These are phyloP conservation scores for Nasua narica DNA, from an alignment of 2,797 vertebrate species.

Conservation along the genomic window DNA sequence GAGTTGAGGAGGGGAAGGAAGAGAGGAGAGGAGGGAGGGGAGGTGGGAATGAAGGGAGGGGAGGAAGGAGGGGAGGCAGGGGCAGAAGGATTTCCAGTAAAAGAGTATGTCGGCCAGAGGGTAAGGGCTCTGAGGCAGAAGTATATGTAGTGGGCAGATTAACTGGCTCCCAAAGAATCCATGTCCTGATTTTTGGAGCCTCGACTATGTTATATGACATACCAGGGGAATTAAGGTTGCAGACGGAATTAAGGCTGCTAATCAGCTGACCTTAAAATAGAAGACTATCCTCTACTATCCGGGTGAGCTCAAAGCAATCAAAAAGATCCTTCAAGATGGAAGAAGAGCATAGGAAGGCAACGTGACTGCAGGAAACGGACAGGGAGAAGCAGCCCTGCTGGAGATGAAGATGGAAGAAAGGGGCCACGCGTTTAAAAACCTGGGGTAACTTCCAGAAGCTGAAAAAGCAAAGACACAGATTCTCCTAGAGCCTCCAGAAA, in stretches of 20 bases:
- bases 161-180: not conserved
- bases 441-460: not conserved
- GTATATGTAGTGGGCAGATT: not conserved
- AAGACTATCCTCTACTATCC: not conserved
- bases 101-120: too few relatives aligned
- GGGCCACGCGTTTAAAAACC: not conserved
- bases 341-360: not conserved
- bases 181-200: not conserved
- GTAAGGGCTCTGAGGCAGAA: too few relatives aligned
- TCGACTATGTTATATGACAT: not conserved
- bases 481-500: not conserved
- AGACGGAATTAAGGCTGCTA: not conserved
- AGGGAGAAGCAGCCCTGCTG: not conserved
- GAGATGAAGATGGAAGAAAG: not conserved
- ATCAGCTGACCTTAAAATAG: not conserved
- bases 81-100: too few relatives aligned
- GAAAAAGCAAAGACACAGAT: not conserved
- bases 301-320: not conserved
- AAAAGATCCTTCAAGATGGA: not conserved
- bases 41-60: too few relatives aligned
- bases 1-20: too few relatives aligned
- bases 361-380: not conserved
- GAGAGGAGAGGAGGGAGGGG: too few relatives aligned
- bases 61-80: too few relatives aligned
- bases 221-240: not conserved